phyloP scores from a whole-genome alignment of 2,113 vertebrate genomes.

The Xyrauchen texanus region DNA sequence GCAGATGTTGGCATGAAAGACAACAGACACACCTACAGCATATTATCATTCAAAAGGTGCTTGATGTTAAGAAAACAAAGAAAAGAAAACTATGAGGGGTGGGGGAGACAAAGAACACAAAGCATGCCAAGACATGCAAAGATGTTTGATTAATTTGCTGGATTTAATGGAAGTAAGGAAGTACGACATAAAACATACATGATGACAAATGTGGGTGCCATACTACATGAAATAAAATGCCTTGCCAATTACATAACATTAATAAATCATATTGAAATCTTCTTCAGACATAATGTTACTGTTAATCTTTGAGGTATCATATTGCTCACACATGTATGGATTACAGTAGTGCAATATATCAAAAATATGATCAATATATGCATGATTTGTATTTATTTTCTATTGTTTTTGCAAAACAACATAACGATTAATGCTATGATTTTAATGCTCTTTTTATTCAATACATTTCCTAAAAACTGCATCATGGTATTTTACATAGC shows the following conservation, averaged over 20 bases:
- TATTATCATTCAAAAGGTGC: constrained; percentile 47
- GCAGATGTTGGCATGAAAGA: constrained; percentile 51
- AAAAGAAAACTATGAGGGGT: constrained; percentile 9
- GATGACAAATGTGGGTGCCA: constrained; percentile 50
- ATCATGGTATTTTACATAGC: too few species aligned
- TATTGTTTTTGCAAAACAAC: too few species aligned
- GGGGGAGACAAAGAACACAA: constrained; percentile 25
- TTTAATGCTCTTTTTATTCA: too few species aligned
- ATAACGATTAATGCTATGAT: too few species aligned
- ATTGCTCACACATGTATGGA: too few species aligned
- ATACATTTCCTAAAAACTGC: too few species aligned
- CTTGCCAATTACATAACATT: constrained; percentile 58
- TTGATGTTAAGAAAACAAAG: constrained; percentile 37
- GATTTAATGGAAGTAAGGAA: constrained; percentile 25
- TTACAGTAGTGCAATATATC: too few species aligned
- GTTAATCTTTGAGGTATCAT: constrained; percentile 26
- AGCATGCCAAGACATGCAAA: constrained; percentile 8
- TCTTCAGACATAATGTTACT: constrained; percentile 32
- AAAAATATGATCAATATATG: too few species aligned
- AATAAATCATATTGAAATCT: constrained; percentile 55
- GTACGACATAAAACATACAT: constrained; percentile 36
- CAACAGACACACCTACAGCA: constrained; percentile 40
- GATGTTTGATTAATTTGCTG: constrained; percentile 48
- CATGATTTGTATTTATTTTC: too few species aligned
- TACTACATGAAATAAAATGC: constrained; percentile 47